A percentile compares a stretch with the other conserved stretches of the same genome.
These are phyloP conservation scores for Otocyon megalotis DNA, from an alignment of 2,113 vertebrate genomes.

Conservation along the genomic window DNA sequence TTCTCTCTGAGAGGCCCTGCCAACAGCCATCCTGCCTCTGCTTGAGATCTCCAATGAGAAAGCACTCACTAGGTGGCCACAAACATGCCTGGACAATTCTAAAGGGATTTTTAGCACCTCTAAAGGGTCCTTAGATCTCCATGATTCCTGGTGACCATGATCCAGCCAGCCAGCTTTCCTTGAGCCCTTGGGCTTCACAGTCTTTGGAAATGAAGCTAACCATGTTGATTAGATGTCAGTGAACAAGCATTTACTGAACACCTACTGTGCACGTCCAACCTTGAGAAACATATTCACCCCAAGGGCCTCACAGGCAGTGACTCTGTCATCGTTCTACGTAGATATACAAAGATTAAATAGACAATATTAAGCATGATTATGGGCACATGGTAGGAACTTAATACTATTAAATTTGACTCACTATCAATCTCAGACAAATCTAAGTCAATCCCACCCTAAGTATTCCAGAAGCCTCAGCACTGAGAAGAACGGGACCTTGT, in stretches of 20 bases:
- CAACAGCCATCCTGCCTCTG: background rate
- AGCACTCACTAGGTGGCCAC: too few species aligned
- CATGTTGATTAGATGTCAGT: background rate
- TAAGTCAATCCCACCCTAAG: constrained; percentile 4
- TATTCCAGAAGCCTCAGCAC: background rate
- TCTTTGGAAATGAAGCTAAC: constrained; percentile 26
- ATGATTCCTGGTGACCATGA: background rate
- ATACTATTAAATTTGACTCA: background rate
- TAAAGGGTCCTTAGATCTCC: background rate
- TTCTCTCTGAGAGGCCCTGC: background rate
- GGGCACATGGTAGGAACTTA: background rate
- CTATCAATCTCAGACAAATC: background rate
- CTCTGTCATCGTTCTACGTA: background rate
- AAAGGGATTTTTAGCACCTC: too few species aligned
- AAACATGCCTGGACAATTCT: background rate
- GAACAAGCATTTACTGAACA: background rate
- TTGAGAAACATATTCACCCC: background rate
- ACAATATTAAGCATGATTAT: background rate
- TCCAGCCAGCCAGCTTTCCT: background rate
- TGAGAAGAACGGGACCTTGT: background rate
- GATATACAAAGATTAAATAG: background rate
- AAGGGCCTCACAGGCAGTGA: background rate
- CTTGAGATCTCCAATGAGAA: background rate
- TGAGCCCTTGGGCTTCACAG: background rate
- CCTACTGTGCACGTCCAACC: background rate